Evolutionary conservation across 64 coral and sea anemone genomes (phyloP), one percentile per base, ranked within the genome.

Genomic region (Exaiptasia diaphana): DNA sequence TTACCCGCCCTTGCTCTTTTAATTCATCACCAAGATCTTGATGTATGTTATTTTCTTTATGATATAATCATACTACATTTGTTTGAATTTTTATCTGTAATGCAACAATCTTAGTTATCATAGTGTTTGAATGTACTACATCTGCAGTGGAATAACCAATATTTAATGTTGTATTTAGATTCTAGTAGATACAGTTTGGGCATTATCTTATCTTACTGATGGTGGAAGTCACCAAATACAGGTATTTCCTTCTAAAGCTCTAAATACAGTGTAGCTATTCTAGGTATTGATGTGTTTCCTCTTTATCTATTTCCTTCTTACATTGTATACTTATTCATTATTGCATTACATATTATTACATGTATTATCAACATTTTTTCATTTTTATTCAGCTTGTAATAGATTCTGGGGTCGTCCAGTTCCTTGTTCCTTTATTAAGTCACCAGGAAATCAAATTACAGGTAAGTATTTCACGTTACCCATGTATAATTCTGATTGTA

Each of bases 101-200:
- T 27, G 14, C 57, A 61, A 61, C 3, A 1, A 61, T 28, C 10
- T 28, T 22, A 0, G 33, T 28, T 8, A 26, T 0, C 33, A 28
- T 17, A 61, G 33, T 8, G 25, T 61, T 14, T 37, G 15, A 21
- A 25, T 5, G 18, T 21, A 13, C 45, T 71, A 71, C 2, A 7
- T 5, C 3, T 7, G 23, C 67, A 38, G 67, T 34, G 22, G 67
- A 29, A 57, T 57, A 17, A 57, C 15, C 4, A 22, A n/a, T n/a
- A n/a, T 54, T 71, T 57, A 21, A 43, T 40, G 42, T 50, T 23
- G 15, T 26, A 25, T 79, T 49, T 33, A 97, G 94, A 97, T 97
- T 85, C 85, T 97, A 80, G 94, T 97, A 50, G 94, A 97, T 74
- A 97, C 94, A 46, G 94, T 97, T 4, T 97, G 94, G 94, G 94